These are phyloP conservation scores for Phoebastria nigripes DNA, from an alignment of 2,797 vertebrate genomes.

Conservation along the genomic window DNA sequence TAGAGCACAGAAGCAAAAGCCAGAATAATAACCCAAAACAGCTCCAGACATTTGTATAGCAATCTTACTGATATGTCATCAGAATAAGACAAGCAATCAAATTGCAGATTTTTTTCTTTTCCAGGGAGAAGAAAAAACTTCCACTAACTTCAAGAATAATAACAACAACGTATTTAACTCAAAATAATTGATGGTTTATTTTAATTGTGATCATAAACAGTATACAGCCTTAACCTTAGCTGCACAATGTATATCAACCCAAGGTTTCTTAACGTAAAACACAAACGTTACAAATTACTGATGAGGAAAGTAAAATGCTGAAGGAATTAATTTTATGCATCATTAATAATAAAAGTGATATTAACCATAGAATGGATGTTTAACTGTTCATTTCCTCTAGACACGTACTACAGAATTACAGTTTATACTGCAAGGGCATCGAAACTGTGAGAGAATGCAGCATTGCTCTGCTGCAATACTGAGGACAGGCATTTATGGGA, in stretches of 20 bases:
- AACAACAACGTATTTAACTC: background rate
- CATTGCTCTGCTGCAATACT: background rate
- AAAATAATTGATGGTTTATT: background rate
- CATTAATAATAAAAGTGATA: background rate
- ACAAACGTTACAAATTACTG: background rate
- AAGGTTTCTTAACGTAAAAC: background rate
- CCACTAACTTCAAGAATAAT: background rate
- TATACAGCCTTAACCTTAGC: background rate
- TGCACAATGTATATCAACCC: background rate
- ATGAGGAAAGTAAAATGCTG: background rate
- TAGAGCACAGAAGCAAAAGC: background rate
- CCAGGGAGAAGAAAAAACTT: background rate
- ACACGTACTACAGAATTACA: accelerated
- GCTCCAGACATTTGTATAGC: background rate
- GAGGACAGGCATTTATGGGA: background rate
- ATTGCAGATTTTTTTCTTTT: background rate
- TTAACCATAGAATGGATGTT: background rate
- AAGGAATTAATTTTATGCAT: background rate
- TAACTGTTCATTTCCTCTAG: background rate
- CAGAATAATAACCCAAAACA: background rate
- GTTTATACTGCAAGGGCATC: background rate
- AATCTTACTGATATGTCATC: background rate
- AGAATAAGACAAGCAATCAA: background rate
- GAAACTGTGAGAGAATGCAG: background rate
- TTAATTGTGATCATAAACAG: background rate